Conservation (phyloP, 35 echinoderm and acorn worm species). For the Holothuria glaberrima region DNA sequence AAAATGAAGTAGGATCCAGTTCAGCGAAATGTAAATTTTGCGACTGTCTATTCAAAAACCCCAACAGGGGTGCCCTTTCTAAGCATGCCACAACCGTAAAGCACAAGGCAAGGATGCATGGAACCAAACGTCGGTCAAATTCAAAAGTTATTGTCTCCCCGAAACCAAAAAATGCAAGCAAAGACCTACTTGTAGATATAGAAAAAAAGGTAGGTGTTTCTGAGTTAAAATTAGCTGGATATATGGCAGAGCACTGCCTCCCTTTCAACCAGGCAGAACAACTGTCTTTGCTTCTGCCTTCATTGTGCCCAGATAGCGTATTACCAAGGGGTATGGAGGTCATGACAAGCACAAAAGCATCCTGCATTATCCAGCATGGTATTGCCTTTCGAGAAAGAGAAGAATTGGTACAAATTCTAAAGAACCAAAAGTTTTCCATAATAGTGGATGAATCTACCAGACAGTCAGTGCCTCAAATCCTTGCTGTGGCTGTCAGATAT, state of each 20-base stretch:
- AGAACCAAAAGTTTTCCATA: conserved; percentile 2
- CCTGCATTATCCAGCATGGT: background rate
- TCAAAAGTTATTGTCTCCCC: background rate
- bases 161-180: no score
- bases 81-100: background rate
- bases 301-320: background rate
- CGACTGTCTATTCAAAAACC: conserved; percentile 4
- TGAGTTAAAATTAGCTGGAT: conserved; percentile 1
- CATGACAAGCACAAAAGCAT: background rate
- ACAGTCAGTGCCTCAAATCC: background rate
- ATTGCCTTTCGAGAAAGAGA: background rate
- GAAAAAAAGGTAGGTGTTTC: background rate
- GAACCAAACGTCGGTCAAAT: background rate
- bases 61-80: background rate
- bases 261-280: conserved; percentile 10
- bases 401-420: conserved; percentile 3
- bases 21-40: conserved; percentile 13
- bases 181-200: background rate
- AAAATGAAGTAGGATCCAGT: background rate
- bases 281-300: background rate
- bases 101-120: background rate
- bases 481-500: conserved; percentile 16
- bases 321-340: background rate
- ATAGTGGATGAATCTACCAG: background rate
- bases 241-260: background rate